Percentiles rank a stretch among this genome's conserved stretches.
These are phyloP conservation scores for Calycopis cecrops DNA, from an alignment of 1,140 invertebrate species.

Conservation along the genomic window DNA sequence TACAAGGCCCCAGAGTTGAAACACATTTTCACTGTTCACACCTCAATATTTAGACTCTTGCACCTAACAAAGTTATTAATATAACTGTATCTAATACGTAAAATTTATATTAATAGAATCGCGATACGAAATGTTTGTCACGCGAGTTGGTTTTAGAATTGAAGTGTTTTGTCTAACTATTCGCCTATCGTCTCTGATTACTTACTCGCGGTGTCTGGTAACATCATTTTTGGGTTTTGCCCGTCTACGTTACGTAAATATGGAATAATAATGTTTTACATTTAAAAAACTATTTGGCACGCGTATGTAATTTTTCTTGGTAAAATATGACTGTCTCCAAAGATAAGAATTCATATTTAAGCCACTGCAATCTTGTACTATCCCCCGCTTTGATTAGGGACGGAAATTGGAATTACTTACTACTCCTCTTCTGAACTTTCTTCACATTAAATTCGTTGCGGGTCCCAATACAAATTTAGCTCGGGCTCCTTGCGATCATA, in stretches of 20 bases:
- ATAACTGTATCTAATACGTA: constrained; percentile 9
- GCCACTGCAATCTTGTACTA: no score
- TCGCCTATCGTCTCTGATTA: not conserved
- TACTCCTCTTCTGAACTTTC: no score
- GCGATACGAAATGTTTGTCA: constrained; percentile 5
- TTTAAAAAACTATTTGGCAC: no score
- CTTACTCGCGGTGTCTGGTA: constrained; percentile 3
- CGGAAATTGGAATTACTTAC: no score
- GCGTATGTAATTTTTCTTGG: no score
- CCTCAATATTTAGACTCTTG: not conserved
- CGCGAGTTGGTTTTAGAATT: constrained; percentile 3
- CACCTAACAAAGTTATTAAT: constrained; percentile 7
- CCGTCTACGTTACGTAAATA: not conserved
- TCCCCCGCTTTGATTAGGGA: no score
- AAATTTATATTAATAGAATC: constrained; percentile 8
- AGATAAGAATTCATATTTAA: no score
- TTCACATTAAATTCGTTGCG: no score
- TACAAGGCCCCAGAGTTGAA: not conserved
- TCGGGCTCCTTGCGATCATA: no score
- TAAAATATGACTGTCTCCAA: no score
- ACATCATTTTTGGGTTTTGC: not conserved
- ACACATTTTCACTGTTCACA: constrained; percentile 3
- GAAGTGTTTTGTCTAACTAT: not conserved
- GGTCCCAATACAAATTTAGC: no score
- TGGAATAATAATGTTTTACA: no score